Evolutionary conservation across 2,797 vertebrate species (phyloP), one percentile per base, ranked within the genome.

Genomic region (Chiloscyllium punctatum): DNA sequence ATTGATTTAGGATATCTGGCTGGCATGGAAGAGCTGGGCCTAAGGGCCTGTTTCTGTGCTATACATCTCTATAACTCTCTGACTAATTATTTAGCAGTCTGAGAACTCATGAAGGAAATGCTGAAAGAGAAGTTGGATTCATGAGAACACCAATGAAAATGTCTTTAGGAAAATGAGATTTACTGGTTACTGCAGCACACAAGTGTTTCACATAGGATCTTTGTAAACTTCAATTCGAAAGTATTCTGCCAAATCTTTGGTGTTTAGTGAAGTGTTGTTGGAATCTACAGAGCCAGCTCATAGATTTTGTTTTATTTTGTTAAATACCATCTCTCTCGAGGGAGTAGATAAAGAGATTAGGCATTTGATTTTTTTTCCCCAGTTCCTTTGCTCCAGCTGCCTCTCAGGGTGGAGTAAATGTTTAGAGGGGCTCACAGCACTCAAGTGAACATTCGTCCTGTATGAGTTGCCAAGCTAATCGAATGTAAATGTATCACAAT

Each of bases 141-240:
- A n/a, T 62, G 18, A n/a, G 48, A 66, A 90, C 30, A 0, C 30
- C 30, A 90, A 90, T 62, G 3, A 90, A 90, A 27, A 37, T 62
- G n/a, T 91, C 88, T 37, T 37, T 57, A 91, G 62, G 62, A 91
- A 66, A 91, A 66, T 91, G n/a, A 68, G 62, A 23, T 91, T 68
- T 66, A 66, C 66, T 91, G 88, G 66, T 91, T 91, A 62, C 37
- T 91, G 57, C 88, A 91, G 5, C 33, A 27, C 13, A 15, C 48
- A 87, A 87, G 51, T 90, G 88, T 91, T 91, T 66, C 57, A 62
- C 57, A 66, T 33, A 91, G 88, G 57, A 2, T 91, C n/a, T 91
- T 62, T 66, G 23, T 21, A 91, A 62, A 91, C 88, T 57, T 5
- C 37, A 33, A 91, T 66, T n/a, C 87, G 37, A 57, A 91, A 62